Evolutionary conservation across 1,140 invertebrate species (phyloP), one percentile per base, ranked within the genome.

Genomic region (Drosophila navojoa): DNA sequence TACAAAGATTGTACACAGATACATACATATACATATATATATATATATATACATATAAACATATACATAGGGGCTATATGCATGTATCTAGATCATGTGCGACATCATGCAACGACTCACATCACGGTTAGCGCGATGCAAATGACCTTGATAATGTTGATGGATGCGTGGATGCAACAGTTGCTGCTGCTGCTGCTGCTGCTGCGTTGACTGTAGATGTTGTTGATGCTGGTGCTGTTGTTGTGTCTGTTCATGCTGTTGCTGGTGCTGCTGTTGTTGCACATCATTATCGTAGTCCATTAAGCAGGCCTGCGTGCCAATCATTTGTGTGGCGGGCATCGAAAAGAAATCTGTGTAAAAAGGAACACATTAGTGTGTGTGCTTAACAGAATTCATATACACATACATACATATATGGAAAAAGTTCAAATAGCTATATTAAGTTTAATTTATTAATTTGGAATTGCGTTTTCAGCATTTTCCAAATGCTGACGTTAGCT

Each of bases 91-190:
- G 74, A 91, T 91, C 90, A 91, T 91, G 71, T 91, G 90, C 76
- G 90, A 91, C 80, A 90, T 82, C 86, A 91, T 91, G 86, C 90
- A 91, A 91, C 90, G 90, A 91, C 90, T 91, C 79, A 91, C 90
- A 86, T 91, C 90, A 72, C 90, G 90, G 81, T 91, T 91, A 76
- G 90, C 76, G 82, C 90, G 90, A 78, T 91, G 90, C 82, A 91
- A 91, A 79, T 91, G 90, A 89, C 90, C 90, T 91, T 91, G 90
- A 90, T 90, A 91, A 78, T 86, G 79, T 69, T 87, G 89, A 73
- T 90, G 73, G 35, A 90, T 71, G 54, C 79, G 79, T 60, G 71
- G 82, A 50, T 76, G 74, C 22, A 70, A 55, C 50, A 67, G 60
- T 50, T 77, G 81, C 53, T 77, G 81, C 2, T 66, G 67, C 9